Conservation (phyloP, 2,888 invertebrate genomes). For the Meteorus cinctellus region DNA sequence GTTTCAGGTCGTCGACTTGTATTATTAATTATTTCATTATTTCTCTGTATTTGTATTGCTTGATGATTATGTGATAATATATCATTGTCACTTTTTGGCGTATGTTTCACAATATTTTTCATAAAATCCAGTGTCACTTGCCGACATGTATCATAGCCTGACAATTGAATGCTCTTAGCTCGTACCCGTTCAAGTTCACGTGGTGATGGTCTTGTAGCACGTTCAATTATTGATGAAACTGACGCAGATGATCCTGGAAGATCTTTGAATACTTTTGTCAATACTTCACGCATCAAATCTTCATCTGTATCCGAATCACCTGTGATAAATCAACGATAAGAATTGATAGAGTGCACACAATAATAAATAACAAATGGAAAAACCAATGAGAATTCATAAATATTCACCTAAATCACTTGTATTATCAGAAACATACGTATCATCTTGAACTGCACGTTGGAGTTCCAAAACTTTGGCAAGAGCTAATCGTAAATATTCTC, state of each 20-base stretch:
- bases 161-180: constrained; percentile 62
- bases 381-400: constrained; percentile 28
- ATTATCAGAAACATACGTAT: constrained; percentile 57
- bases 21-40: constrained; percentile 11
- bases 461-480: constrained; percentile 64
- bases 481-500: constrained; percentile 67
- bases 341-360: not conserved
- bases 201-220: constrained; percentile 53
- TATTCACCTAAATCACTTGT: constrained; percentile 62
- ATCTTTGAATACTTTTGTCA: constrained; percentile 66
- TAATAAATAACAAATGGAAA: not conserved
- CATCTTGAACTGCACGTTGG: constrained; percentile 66
- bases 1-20: constrained; percentile 38
- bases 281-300: constrained; percentile 65
- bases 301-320: constrained; percentile 66
- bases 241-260: constrained; percentile 64
- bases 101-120: constrained; percentile 58
- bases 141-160: constrained; percentile 69
- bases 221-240: constrained; percentile 57
- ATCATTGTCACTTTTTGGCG: constrained; percentile 26
- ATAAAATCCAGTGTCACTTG: constrained; percentile 65
- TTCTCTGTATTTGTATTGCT: not conserved
- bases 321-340: constrained; percentile 40
- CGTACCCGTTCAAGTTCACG: constrained; percentile 58
- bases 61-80: not conserved